Evolutionary conservation across 2,113 vertebrate genomes (phyloP).

Genomic region (Pyxicephalus adspersus): DNA sequence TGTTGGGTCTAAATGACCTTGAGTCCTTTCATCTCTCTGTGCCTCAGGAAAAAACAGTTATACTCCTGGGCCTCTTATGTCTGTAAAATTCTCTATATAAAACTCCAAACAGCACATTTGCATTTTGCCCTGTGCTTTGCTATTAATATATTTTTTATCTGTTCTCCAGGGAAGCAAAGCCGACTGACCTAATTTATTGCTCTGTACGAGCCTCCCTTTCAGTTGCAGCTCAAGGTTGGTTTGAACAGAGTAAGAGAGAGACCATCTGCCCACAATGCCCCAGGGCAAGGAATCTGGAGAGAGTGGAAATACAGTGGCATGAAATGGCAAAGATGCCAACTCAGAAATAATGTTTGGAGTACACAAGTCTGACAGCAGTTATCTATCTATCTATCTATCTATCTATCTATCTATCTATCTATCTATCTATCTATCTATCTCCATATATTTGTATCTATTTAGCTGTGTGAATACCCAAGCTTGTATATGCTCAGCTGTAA

Average conservation of each 20-base stretch:
- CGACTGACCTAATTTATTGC: slow-evolving; percentile 53
- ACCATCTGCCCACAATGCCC: slow-evolving; percentile 39
- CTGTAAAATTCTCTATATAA: slow-evolving; percentile 2
- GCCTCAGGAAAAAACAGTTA: slow-evolving; percentile 21
- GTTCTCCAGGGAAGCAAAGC: slow-evolving; percentile 41
- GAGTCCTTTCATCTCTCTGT: slow-evolving; percentile 12
- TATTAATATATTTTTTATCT: slow-evolving; percentile 50
- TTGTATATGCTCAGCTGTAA: too few relatives aligned
- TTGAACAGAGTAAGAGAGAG: slow-evolving; percentile 35
- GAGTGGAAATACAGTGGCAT: slow-evolving; percentile 6
- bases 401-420: slow-evolving; percentile 42
- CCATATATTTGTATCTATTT: too few relatives aligned
- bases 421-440: slow-evolving; percentile 22
- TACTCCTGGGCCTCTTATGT: slow-evolving; percentile 25
- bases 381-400: slow-evolving; percentile 29
- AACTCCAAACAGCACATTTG: slow-evolving; percentile 21
- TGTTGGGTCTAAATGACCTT: slow-evolving; percentile 11
- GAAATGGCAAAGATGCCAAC: slow-evolving; percentile 19
- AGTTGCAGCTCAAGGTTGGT: slow-evolving; percentile 37
- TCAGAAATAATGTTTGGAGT: not conserved
- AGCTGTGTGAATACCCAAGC: too few relatives aligned
- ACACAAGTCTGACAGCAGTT: not conserved
- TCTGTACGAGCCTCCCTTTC: slow-evolving; percentile 8
- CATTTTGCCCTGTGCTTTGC: slow-evolving; percentile 17
- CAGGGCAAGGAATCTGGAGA: slow-evolving; percentile 28